These are phyloP conservation scores for Parauchenoglanis punctatus DNA, from an alignment of 2,797 vertebrate species.

Conservation along the genomic window DNA sequence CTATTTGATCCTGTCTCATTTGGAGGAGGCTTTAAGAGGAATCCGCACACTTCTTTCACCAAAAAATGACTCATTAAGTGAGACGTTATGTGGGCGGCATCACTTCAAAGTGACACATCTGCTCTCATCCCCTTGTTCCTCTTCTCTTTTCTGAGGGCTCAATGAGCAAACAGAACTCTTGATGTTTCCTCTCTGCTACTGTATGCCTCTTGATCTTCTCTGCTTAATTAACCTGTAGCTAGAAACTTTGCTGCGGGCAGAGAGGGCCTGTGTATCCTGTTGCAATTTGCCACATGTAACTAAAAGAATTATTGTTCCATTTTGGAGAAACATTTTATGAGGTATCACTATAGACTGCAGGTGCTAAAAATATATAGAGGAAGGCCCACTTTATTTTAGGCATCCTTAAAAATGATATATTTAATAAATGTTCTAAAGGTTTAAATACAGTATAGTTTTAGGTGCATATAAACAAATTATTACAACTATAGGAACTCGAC, in stretches of 20 bases:
- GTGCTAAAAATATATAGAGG: conserved; percentile 45
- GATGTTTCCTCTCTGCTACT: conserved; percentile 27
- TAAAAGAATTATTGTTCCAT: conserved; percentile 31
- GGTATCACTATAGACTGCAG: conserved; percentile 4
- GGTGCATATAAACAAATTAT: background rate
- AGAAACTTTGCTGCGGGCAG: conserved; percentile 19
- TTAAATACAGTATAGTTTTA: background rate
- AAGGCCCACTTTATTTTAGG: background rate
- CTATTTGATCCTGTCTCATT: conserved; percentile 50
- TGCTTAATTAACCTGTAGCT: conserved; percentile 44
- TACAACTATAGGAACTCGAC: background rate
- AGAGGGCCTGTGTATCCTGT: conserved; percentile 26
- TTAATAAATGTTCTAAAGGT: background rate
- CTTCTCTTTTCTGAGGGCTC: conserved; percentile 19
- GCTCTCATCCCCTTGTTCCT: conserved; percentile 27
- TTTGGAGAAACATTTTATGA: background rate
- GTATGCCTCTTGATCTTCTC: conserved; percentile 31
- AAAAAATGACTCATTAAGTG: conserved; percentile 50
- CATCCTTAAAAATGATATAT: background rate
- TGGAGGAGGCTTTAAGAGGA: conserved; percentile 30
- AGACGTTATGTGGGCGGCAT: conserved; percentile 39
- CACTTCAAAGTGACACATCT: conserved; percentile 54
- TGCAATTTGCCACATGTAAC: conserved; percentile 27
- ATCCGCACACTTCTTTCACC: conserved; percentile 25
- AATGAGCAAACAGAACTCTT: conserved; percentile 34